Evolutionary conservation across 1,140 invertebrate species (phyloP), one percentile per base, ranked within the genome.

Genomic region (Littorina saxatilis): DNA sequence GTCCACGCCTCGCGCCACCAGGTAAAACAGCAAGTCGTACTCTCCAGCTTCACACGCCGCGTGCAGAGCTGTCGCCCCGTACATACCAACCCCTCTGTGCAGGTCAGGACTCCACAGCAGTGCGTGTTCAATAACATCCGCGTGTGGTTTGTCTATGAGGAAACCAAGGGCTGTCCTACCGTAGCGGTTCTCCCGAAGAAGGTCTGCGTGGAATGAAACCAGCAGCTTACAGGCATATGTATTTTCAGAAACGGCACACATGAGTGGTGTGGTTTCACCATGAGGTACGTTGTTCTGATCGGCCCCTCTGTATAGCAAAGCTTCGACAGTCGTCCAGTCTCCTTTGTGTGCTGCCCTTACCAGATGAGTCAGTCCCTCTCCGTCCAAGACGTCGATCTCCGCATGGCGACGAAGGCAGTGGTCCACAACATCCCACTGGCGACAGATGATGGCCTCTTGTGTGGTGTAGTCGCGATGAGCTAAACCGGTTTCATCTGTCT

Each of bases 391-490:
- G 39, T 72, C 29, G 68, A 72, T 72, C 23, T 72, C 68, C 13
- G 68, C 68, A 7, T 27, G 1, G 37, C 23, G 68, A 17, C 20
- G 37, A 2, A 23, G 37, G 39, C 68, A 72, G 39, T 40, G 32
- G 37, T 72, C 68, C 17, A 72, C 68, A 5, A 72, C 68, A 40
- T 72, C 68, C 68, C 68, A 72, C 68, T 37, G 9, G 39, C 32
- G 37, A 3, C n/a, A n/a, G 2, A 40, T 39, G n/a, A 72, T 43
- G 39, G 68, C 68, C n/a, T 40, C 37, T 15, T 23, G 37, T 13
- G 43, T 13, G 43, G 39, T n/a, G 13, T 40, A 1, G 39, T 40
- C 39, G 13, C 68, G 68, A 40, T 43, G 68, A 23, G 3, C 7
- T 13, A 40, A 23, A 3, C 17, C 68, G 29, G 68, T 5, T 4